Percentiles rank a stretch among this genome's conserved stretches.
Evolutionary conservation across 1,140 invertebrate species (phyloP).

Genomic region (Bombus terrestris): DNA sequence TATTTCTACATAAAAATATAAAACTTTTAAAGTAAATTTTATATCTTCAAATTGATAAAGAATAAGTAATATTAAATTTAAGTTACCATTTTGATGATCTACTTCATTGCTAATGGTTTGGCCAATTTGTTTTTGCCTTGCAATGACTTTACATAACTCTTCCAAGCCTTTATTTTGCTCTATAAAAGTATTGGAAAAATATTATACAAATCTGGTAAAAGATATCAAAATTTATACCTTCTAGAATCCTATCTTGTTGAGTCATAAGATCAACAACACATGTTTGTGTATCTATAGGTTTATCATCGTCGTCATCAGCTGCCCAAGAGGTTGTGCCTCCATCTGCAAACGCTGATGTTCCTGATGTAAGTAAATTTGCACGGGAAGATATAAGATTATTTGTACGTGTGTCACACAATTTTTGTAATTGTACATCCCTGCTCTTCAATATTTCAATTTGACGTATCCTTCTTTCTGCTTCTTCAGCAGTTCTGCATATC

Average conservation of each 20-base stretch:
- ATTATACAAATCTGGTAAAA: background rate
- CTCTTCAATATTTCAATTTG: conserved; percentile 85
- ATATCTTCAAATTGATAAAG: background rate
- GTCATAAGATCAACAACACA: conserved; percentile 72
- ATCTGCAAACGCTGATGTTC: conserved; percentile 79
- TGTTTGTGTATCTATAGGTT: conserved; percentile 69
- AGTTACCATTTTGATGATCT: conserved; percentile 89
- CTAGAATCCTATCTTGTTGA: conserved; percentile 71
- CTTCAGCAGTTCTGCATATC: conserved; percentile 83
- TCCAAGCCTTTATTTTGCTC: conserved; percentile 91
- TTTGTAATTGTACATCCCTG: conserved; percentile 84
- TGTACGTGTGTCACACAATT: conserved; percentile 82
- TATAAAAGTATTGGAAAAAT: conserved; percentile 76
- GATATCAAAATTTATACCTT: conserved; percentile 63
- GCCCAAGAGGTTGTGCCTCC: conserved; percentile 81
- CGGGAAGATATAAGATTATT: conserved; percentile 68
- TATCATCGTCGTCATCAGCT: conserved; percentile 74
- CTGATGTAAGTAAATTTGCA: conserved; percentile 68
- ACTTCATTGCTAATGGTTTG: conserved; percentile 90
- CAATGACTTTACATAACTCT: conserved; percentile 89
- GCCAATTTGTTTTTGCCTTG: conserved; percentile 90
- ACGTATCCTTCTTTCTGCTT: conserved; percentile 85
- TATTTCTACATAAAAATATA: conserved; percentile 84
- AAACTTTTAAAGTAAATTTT: background rate
- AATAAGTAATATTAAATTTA: conserved; percentile 27